Conservation (phyloP, 2,797 vertebrate genomes). For the Pseudomugil gertrudae region DNA sequence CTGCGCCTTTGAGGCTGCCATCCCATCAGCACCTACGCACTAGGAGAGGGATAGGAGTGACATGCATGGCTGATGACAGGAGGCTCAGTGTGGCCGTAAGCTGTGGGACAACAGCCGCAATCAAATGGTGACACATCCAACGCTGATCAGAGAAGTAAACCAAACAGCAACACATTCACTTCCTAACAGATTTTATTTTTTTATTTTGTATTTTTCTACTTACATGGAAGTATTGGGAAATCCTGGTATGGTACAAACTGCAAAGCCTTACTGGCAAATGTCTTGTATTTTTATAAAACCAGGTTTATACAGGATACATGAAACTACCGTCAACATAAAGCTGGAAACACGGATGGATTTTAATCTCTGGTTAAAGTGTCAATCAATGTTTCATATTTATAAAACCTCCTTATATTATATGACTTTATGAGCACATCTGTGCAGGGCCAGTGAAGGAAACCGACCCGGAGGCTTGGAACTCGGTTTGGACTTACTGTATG, state of each 20-base stretch:
- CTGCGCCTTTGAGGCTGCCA: conserved; percentile 58
- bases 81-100: conserved; percentile 29
- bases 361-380: neutral
- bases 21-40: conserved; percentile 66
- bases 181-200: neutral
- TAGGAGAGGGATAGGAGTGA: conserved; percentile 56
- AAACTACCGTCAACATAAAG: neutral
- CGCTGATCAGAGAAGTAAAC: conserved; percentile 15
- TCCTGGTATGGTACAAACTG: neutral
- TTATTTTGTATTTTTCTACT: neutral
- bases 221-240: neutral
- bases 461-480: neutral
- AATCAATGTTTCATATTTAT: neutral
- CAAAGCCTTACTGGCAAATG: neutral
- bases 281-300: too few species aligned
- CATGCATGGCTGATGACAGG: conserved; percentile 68
- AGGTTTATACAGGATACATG: neutral
- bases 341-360: neutral
- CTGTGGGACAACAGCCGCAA: conserved; percentile 36
- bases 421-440: neutral
- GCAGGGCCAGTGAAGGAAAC: neutral
- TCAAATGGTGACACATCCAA: conserved; percentile 34
- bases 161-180: conserved; percentile 12
- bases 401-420: too few species aligned
- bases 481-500: too few species aligned